phyloP scores from a whole-genome alignment of 1,140 invertebrate species.

The Musca vetustissima region DNA sequence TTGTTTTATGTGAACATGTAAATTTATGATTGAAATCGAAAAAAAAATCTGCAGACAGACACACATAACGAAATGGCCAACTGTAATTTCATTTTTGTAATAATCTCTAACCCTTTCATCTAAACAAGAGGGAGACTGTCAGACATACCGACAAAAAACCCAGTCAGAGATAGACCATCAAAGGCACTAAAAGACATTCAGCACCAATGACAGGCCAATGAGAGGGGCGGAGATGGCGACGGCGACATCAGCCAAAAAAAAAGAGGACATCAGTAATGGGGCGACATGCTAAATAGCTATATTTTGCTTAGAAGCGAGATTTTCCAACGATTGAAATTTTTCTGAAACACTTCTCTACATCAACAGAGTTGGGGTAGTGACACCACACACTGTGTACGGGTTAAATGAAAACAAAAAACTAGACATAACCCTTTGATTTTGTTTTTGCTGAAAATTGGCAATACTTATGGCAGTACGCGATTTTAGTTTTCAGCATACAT shows the following conservation, averaged over 20 bases:
- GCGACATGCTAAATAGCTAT: too few species aligned
- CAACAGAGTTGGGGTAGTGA: too few species aligned
- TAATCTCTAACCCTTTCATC: constrained; percentile 9
- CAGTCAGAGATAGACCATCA: not conserved
- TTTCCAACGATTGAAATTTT: not conserved
- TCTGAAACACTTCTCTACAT: too few species aligned
- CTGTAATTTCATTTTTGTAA: constrained; percentile 9
- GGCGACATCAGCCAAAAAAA: too few species aligned
- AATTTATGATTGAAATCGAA: constrained; percentile 11
- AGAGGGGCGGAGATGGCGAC: too few species aligned
- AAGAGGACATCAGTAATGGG: too few species aligned
- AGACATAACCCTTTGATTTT: constrained; percentile 10
- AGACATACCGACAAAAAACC: not conserved
- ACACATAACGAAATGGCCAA: not conserved
- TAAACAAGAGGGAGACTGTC: not conserved
- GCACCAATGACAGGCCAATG: too few species aligned
- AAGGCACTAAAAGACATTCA: too few species aligned
- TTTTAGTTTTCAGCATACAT: not conserved
- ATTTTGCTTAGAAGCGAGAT: not conserved
- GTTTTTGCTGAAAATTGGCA: not conserved
- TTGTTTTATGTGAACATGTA: not conserved
- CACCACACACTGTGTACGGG: too few species aligned
- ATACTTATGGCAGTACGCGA: not conserved
- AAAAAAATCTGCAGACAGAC: not conserved
- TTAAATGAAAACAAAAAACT: not conserved